Conservation (phyloP, 1,140 invertebrate genomes). For the Drosophila takahashii region DNA sequence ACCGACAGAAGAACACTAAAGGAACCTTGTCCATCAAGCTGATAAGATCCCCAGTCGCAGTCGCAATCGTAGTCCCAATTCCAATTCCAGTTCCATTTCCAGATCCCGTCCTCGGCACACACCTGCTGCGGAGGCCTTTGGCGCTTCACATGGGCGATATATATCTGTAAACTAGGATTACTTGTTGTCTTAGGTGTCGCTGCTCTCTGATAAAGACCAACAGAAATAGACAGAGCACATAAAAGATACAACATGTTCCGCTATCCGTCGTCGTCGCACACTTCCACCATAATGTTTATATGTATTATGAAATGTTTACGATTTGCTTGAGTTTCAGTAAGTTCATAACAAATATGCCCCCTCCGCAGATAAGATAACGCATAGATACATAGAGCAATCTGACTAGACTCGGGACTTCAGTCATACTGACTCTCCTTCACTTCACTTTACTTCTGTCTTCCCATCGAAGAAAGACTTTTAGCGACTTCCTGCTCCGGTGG, state of each 20-base stretch:
- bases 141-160: conserved; percentile 23
- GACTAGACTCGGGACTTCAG: conserved; percentile 16
- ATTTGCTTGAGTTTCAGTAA: conserved; percentile 80
- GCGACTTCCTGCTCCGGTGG: conserved; percentile 35
- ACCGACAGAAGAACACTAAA: background rate
- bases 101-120: conserved; percentile 12
- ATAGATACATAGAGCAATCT: conserved; percentile 49
- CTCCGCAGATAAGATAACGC: conserved; percentile 69
- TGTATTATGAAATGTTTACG: conserved; percentile 81
- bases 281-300: conserved; percentile 72
- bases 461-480: conserved; percentile 43
- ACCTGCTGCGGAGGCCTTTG: conserved; percentile 37
- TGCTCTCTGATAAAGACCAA: conserved; percentile 56
- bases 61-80: conserved; percentile 1
- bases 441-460: background rate
- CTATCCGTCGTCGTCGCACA: conserved; percentile 49
- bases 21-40: conserved; percentile 54
- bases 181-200: conserved; percentile 65
- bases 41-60: conserved; percentile 37
- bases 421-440: background rate
- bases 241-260: conserved; percentile 77
- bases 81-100: conserved; percentile 18
- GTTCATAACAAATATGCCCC: conserved; percentile 78
- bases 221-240: conserved; percentile 64
- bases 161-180: conserved; percentile 76